A percentile compares a stretch with the other conserved stretches of the same genome.
Conservation (phyloP, 1,140 invertebrate species). For the Drosophila mauritiana region DNA sequence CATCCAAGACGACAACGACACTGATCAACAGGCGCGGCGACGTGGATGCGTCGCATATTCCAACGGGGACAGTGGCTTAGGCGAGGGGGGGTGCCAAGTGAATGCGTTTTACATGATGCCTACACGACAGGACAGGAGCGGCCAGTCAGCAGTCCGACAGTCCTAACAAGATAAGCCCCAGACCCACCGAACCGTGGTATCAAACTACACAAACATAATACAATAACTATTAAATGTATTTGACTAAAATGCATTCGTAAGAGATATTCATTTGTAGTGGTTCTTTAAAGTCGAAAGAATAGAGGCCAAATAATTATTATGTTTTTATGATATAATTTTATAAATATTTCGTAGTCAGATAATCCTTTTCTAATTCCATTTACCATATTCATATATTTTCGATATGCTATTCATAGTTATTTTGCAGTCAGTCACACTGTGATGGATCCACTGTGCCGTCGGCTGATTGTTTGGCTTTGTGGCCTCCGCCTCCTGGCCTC, state of each 20-base stretch:
- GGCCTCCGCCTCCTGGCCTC: constrained; percentile 30
- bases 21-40: constrained; percentile 76
- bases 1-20: constrained; percentile 51
- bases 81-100: constrained; percentile 12
- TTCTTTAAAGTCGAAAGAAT: too few relatives aligned
- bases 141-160: constrained; percentile 25
- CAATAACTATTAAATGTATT: not conserved
- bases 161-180: constrained; percentile 64
- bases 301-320: too few relatives aligned
- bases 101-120: constrained; percentile 77
- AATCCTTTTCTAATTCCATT: too few relatives aligned
- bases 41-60: constrained; percentile 51
- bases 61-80: not conserved
- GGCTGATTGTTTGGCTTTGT: constrained; percentile 27
- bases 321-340: too few relatives aligned
- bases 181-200: constrained; percentile 20
- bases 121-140: constrained; percentile 74
- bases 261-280: too few relatives aligned
- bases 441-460: constrained; percentile 12
- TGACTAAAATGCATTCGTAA: not conserved
- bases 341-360: too few relatives aligned
- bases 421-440: not conserved
- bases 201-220: not conserved
- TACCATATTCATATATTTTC: too few relatives aligned
- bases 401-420: not conserved